Evolutionary conservation across 2,888 invertebrate genomes (phyloP).

Genomic region (Lycia hirtaria): DNA sequence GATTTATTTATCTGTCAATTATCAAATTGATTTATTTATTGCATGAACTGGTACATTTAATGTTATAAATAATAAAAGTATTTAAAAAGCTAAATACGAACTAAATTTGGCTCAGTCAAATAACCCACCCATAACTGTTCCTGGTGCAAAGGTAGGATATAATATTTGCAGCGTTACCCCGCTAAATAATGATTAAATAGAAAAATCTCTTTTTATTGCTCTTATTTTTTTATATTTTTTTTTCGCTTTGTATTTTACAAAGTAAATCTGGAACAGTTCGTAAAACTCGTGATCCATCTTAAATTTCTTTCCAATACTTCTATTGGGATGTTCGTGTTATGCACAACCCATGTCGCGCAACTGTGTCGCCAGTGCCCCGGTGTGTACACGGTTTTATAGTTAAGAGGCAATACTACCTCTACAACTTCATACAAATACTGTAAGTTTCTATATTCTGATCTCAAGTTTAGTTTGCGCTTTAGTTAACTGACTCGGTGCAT

Average conservation of each 20-base stretch:
- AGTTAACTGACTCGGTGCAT: no score
- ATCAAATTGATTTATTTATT: no score
- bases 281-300: slow-evolving; percentile 13
- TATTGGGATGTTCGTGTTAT: slow-evolving; percentile 30
- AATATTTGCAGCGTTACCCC: no score
- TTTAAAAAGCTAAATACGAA: no score
- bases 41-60: no score
- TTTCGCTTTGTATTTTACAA: not conserved
- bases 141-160: no score
- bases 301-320: slow-evolving; percentile 32
- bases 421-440: not conserved
- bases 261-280: not conserved
- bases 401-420: not conserved
- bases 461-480: not conserved
- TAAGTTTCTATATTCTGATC: not conserved
- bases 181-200: not conserved
- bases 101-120: no score
- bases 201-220: not conserved
- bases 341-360: slow-evolving; percentile 35
- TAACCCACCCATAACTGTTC: no score
- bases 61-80: no score
- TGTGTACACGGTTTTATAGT: slow-evolving; percentile 26
- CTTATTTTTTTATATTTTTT: not conserved
- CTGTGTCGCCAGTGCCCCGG: slow-evolving; percentile 25
- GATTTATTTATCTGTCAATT: no score